phyloP scores from a whole-genome alignment of 1,140 invertebrate species.

The Oryctes rhinoceros region DNA sequence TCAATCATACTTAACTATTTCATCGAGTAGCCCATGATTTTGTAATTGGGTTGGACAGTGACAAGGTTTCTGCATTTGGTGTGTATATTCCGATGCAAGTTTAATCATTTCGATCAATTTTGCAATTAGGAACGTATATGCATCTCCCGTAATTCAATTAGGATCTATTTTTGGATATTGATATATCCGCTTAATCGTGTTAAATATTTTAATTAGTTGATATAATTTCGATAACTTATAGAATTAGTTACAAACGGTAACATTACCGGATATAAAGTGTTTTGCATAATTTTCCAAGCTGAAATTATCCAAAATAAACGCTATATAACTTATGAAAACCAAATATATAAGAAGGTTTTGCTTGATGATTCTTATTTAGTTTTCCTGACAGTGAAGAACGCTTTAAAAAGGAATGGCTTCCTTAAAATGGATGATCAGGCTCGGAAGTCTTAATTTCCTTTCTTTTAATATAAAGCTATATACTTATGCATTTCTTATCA shows the following conservation, averaged over 20 bases:
- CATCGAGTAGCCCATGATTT: conserved; percentile 30
- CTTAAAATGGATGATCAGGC: too few species aligned
- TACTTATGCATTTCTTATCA: too few species aligned
- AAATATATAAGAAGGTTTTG: too few species aligned
- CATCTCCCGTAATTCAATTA: not conserved
- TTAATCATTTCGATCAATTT: conserved; percentile 34
- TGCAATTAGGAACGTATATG: conserved; percentile 29
- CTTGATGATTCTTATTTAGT: too few species aligned
- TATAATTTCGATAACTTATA: not conserved
- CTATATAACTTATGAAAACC: too few species aligned
- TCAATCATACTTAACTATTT: conserved; percentile 36
- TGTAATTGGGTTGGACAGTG: conserved; percentile 33
- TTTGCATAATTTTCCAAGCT: not conserved
- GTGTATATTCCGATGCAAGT: conserved; percentile 20
- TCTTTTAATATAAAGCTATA: too few species aligned
- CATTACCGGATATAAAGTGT: not conserved
- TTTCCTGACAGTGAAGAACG: too few species aligned
- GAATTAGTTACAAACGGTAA: too few species aligned
- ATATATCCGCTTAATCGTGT: not conserved
- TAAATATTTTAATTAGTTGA: not conserved
- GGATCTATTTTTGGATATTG: conserved; percentile 14
- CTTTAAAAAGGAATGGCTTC: too few species aligned
- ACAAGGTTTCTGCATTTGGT: conserved; percentile 33
- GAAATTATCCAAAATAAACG: too few species aligned
- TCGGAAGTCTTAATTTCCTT: too few species aligned